phyloP scores from a whole-genome alignment of 2,113 vertebrate species.

The Nibea coibor region DNA sequence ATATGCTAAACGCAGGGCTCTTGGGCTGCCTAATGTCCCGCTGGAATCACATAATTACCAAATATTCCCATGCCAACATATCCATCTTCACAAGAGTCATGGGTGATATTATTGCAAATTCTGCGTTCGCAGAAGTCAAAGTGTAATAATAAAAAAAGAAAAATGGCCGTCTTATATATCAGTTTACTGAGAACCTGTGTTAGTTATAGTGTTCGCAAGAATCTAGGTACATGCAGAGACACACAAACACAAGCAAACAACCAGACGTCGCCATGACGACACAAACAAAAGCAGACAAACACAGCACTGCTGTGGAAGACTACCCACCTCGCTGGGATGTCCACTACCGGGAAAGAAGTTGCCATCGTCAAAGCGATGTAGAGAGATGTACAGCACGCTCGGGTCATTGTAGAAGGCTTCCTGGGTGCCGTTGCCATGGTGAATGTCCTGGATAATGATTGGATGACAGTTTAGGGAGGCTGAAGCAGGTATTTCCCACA shows the following conservation, averaged over 20 bases:
- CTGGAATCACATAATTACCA: constrained; percentile 43
- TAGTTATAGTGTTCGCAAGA: constrained; percentile 23
- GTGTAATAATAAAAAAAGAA: background rate
- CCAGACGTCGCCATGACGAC: constrained; percentile 25
- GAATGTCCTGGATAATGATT: constrained; percentile 87
- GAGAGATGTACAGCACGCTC: constrained; percentile 91
- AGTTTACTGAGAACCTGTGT: background rate
- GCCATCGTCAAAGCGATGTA: constrained; percentile 91
- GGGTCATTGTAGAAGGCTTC: constrained; percentile 93
- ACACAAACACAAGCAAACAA: constrained; percentile 36
- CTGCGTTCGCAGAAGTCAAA: background rate
- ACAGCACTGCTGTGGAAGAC: constrained; percentile 3
- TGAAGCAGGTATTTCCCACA: background rate
- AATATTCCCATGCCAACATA: constrained; percentile 39
- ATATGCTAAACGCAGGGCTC: constrained; percentile 29
- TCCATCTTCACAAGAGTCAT: constrained; percentile 31
- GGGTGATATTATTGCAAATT: constrained; percentile 5
- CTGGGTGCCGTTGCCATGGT: constrained; percentile 94
- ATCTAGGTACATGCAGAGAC: constrained; percentile 11
- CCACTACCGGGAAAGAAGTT: constrained; percentile 94
- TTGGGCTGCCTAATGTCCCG: constrained; percentile 31
- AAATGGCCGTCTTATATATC: constrained; percentile 1
- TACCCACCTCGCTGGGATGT: constrained; percentile 87
- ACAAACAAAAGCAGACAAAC: constrained; percentile 46
- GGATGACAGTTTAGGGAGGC: constrained; percentile 20